phyloP scores from a whole-genome alignment of 2,888 invertebrate genomes.

The Drosophila infuscata region DNA sequence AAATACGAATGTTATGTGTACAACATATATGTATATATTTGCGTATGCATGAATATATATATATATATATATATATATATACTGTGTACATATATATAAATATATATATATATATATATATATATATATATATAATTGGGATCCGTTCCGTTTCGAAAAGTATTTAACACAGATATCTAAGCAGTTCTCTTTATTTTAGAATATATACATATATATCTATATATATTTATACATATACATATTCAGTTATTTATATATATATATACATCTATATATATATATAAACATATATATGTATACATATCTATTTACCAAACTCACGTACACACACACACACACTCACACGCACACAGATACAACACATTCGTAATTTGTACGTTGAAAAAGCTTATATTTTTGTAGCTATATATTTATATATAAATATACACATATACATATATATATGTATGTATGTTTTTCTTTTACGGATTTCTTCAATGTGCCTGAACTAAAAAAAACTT shows the following conservation, averaged over 20 bases:
- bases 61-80: background rate
- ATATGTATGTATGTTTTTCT: constrained; percentile 34
- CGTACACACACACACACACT: constrained; percentile 46
- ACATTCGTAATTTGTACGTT: constrained; percentile 55
- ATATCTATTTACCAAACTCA: constrained; percentile 28
- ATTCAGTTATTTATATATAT: constrained; percentile 3
- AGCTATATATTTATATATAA: constrained; percentile 34
- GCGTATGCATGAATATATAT: background rate
- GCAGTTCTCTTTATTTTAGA: constrained; percentile 24
- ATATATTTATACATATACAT: background rate
- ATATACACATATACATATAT: constrained; percentile 21
- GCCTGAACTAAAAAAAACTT: constrained; percentile 51
- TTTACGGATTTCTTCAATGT: constrained; percentile 36
- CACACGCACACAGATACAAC: constrained; percentile 49
- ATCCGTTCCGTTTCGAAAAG: constrained; percentile 38
- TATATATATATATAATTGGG: constrained; percentile 35
- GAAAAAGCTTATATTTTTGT: constrained; percentile 56
- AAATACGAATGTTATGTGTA: constrained; percentile 35
- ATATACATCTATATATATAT: constrained; percentile 11
- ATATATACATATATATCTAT: constrained; percentile 6
- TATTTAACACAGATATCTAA: constrained; percentile 52
- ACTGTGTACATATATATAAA: constrained; percentile 7
- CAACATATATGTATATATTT: constrained; percentile 13
- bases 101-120: constrained; percentile 33
- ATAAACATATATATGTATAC: constrained; percentile 21